Conservation (phyloP, 2,888 invertebrate species). For the Rhagonycha lutea region DNA sequence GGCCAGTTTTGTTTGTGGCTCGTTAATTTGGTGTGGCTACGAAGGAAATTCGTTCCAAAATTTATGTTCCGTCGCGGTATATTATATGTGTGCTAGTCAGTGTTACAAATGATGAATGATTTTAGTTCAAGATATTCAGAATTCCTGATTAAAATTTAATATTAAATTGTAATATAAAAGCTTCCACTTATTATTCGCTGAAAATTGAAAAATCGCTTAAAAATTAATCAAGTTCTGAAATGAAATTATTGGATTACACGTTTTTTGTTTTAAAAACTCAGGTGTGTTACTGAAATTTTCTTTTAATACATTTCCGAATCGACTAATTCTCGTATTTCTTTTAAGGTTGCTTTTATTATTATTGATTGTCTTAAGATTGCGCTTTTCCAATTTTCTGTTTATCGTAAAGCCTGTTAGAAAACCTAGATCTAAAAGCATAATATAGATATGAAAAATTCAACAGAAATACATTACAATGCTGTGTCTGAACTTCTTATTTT, state of each 20-base stretch:
- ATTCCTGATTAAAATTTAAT: background rate
- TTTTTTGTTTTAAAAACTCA: background rate
- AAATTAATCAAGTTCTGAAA: background rate
- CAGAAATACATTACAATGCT: background rate
- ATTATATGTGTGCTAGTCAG: conserved; percentile 20
- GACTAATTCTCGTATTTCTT: background rate
- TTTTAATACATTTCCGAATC: background rate
- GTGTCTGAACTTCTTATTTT: background rate
- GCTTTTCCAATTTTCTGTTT: background rate
- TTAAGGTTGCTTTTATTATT: background rate
- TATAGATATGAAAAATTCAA: background rate
- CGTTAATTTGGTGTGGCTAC: conserved; percentile 34
- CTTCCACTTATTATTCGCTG: background rate
- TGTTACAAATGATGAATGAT: conserved; percentile 2
- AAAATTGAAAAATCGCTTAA: background rate
- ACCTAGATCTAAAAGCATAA: no score
- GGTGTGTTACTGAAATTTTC: background rate
- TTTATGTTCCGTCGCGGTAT: conserved; percentile 34
- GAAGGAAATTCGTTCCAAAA: conserved; percentile 31
- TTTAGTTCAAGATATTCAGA: background rate
- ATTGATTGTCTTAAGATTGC: background rate
- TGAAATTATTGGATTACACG: background rate
- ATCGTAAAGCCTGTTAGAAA: background rate
- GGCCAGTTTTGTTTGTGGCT: conserved; percentile 33
- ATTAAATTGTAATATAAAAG: background rate